Conservation (phyloP, 2,888 invertebrate species). For the Pristionchus entomophagus region DNA sequence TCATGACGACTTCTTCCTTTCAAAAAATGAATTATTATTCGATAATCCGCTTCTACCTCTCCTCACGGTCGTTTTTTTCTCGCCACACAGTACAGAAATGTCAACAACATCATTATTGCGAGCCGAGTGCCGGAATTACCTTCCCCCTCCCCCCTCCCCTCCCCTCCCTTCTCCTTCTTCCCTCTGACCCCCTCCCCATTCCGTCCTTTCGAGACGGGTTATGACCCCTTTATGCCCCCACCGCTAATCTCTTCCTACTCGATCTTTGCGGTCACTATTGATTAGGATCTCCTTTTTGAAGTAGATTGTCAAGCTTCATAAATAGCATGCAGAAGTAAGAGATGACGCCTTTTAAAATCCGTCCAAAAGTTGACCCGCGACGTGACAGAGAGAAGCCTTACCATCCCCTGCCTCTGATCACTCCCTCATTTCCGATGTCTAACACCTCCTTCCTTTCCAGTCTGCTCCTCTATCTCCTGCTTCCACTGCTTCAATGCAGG, state of each 20-base stretch:
- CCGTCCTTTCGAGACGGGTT: background rate
- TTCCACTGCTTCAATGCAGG: constrained; percentile 3
- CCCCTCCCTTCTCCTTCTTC: background rate
- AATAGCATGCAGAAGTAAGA: too few relatives aligned
- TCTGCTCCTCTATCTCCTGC: constrained; percentile 25
- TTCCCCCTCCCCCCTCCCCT: too few relatives aligned
- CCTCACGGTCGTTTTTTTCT: background rate
- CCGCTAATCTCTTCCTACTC: constrained; percentile 13
- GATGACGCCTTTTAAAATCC: too few relatives aligned
- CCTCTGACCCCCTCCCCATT: background rate
- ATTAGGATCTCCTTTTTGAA: too few relatives aligned
- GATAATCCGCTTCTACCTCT: background rate
- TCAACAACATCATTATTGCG: constrained; percentile 38
- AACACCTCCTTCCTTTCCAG: background rate
- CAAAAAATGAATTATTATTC: background rate
- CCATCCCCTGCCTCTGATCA: background rate
- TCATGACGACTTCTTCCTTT: background rate
- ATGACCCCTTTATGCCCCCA: constrained; percentile 32
- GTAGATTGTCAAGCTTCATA: too few relatives aligned
- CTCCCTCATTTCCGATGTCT: background rate
- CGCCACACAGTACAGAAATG: constrained; percentile 21
- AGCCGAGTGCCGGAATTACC: background rate
- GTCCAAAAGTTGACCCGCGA: too few relatives aligned
- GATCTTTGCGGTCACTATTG: background rate
- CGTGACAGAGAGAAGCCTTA: too few relatives aligned